A percentile compares a stretch with the other conserved stretches of the same genome.
Evolutionary conservation across 2,113 vertebrate genomes (phyloP).

Genomic region (Spilogale gracilis): DNA sequence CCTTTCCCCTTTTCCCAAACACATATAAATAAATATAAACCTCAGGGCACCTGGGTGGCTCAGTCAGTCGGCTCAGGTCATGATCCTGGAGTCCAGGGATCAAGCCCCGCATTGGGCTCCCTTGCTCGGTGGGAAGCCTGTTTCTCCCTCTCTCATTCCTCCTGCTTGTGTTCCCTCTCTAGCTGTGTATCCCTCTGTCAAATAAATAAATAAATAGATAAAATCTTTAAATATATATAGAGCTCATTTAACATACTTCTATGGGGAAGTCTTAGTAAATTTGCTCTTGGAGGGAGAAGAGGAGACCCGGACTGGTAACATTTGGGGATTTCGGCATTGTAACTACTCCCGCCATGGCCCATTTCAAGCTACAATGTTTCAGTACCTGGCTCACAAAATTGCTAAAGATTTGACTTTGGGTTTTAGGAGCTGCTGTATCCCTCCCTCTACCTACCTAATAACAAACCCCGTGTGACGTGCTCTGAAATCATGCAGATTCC

Average conservation of each 20-base stretch:
- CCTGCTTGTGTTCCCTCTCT: too few relatives aligned
- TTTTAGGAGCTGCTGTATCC: rapidly evolving
- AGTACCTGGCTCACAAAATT: neutral
- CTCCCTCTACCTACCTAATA: too few relatives aligned
- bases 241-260: neutral
- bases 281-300: rapidly evolving
- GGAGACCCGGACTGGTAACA: too few relatives aligned
- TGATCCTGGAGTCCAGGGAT: too few relatives aligned
- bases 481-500: neutral
- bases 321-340: neutral
- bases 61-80: too few relatives aligned
- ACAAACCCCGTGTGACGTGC: rapidly evolving
- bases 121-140: too few relatives aligned
- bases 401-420: neutral
- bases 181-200: too few relatives aligned
- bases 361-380: neutral
- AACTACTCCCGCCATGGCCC: neutral
- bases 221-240: neutral
- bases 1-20: neutral
- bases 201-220: neutral
- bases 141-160: too few relatives aligned
- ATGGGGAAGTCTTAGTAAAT: neutral
- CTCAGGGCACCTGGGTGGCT: neutral
- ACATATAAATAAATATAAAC: neutral
- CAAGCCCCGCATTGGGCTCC: too few relatives aligned